Base-by-base conservation (phyloP, 92 coral and sea anemone species). In the Palythoa caribaeorum region DNA sequence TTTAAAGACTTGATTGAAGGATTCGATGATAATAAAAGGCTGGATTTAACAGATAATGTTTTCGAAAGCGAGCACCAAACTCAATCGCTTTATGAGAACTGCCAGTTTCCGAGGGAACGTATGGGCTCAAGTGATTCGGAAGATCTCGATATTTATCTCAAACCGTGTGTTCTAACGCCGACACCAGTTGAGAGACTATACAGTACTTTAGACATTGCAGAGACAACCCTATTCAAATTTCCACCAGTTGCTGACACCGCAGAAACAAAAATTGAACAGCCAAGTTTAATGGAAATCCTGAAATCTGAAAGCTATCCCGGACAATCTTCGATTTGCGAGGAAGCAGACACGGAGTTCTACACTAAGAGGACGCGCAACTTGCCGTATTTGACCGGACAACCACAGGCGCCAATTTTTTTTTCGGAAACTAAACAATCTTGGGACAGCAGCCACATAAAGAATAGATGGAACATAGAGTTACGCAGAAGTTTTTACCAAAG, bases 81-180 rank as follows among this genome's bases (percentile, higher is more conserved):
- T n/a, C 90, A 80, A 20, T 40, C 59, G 19, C 84, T 66, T 62
- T 20, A 48, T 66, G 86, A 71, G 71, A 51, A 1, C 5, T 48
- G 79, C 35, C 73, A 55, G 71, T 47, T 78, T n/a, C 85, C 71
- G 80, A 88, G 83, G 53, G 93, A 91, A 79, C 73, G 93, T 11
- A 66, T 66, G 14, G 75, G 86, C 20, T 81, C 86, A 0, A 81
- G 40, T 11, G 86, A 81, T 66, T 65, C 86, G 12, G 93, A 91
- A 75, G 93, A 88, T 20, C 76, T 91, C 7, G 93, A 91, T 52
- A 88, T 91, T 38, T 91, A 91, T 60, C 86, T 91, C 36, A 66
- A 81, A 20, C 95, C 97, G 13, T 94, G 97, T 55, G 97, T 91
- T 38, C 62, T 94, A 13, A 94, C 97, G 0, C 97, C 97, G 1